phyloP scores from a whole-genome alignment of 2,113 vertebrate species.

The Sphyrna mokarran region DNA sequence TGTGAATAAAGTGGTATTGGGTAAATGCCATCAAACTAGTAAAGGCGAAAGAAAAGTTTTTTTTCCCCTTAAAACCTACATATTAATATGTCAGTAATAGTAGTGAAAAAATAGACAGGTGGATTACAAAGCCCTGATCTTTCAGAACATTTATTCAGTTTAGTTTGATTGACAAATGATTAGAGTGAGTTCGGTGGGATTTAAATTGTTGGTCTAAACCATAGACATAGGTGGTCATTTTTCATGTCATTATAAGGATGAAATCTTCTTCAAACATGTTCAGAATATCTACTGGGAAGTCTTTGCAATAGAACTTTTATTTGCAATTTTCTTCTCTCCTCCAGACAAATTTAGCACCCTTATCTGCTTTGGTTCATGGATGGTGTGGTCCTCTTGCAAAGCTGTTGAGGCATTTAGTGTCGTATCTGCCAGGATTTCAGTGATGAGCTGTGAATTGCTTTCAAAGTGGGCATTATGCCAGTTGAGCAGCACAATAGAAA shows the following conservation, averaged over 20 bases:
- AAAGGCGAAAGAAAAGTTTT: conserved; percentile 30
- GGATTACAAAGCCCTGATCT: conserved; percentile 36
- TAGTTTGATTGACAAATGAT: conserved; percentile 38
- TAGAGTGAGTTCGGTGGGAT: conserved; percentile 34
- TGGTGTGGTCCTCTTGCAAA: conserved; percentile 63
- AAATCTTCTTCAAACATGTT: conserved; percentile 38
- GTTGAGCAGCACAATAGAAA: conserved; percentile 87
- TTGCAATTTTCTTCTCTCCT: conserved; percentile 38
- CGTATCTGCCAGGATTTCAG: conserved; percentile 87
- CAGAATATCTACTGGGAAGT: conserved; percentile 36
- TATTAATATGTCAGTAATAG: conserved; percentile 37
- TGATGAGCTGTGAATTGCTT: conserved; percentile 91
- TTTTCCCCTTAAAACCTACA: conserved; percentile 28
- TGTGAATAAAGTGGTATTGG: conserved; percentile 38
- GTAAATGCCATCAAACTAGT: conserved; percentile 38
- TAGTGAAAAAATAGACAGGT: conserved; percentile 34
- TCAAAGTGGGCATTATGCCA: conserved; percentile 92
- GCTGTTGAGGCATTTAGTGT: conserved; percentile 80
- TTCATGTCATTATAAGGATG: conserved; percentile 34
- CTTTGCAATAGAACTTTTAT: conserved; percentile 37
- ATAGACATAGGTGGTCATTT: conserved; percentile 37
- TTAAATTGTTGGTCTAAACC: conserved; percentile 37
- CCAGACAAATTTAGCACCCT: conserved; percentile 37
- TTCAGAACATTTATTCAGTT: conserved; percentile 38
- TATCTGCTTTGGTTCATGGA: conserved; percentile 48